phyloP scores from a whole-genome alignment of 2,888 invertebrate species.

The Drosophila melanosoma region DNA sequence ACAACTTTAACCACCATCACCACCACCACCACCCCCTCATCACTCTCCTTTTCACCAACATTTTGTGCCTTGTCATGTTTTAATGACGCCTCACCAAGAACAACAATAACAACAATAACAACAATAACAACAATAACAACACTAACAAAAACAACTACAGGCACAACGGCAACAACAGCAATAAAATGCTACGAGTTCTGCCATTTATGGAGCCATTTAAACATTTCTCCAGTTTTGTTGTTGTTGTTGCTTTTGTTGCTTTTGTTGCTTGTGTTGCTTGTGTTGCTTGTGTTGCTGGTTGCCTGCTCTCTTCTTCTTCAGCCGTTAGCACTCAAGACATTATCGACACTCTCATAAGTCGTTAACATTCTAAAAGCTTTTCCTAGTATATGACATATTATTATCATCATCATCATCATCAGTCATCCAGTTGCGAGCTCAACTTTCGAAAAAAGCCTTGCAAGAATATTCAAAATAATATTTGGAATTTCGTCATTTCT shows the following conservation, averaged over 20 bases:
- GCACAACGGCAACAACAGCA: conserved; percentile 61
- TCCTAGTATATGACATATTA: conserved; percentile 67
- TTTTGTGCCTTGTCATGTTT: conserved; percentile 71
- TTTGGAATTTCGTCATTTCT: neutral
- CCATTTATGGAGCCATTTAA: conserved; percentile 69
- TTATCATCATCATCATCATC: conserved; percentile 37
- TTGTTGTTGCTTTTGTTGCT: conserved; percentile 2
- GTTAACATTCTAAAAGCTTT: conserved; percentile 79
- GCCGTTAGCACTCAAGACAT: conserved; percentile 49
- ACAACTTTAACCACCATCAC: conserved; percentile 23
- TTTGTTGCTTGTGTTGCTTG: conserved; percentile 8
- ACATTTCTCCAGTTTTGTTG: conserved; percentile 37
- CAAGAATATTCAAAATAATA: neutral
- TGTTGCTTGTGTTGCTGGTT: conserved; percentile 3
- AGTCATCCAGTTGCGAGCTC: conserved; percentile 2
- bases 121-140: conserved; percentile 13
- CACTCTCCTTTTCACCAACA: conserved; percentile 32
- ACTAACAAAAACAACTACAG: conserved; percentile 12
- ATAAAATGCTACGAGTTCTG: conserved; percentile 69
- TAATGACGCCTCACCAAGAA: conserved; percentile 64
- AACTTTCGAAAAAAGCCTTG: neutral
- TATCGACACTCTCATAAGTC: conserved; percentile 69
- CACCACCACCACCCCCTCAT: neutral
- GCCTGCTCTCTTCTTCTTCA: conserved; percentile 5
- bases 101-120: conserved; percentile 15